These are phyloP conservation scores for Mastacembelus armatus DNA, from an alignment of 2,797 vertebrate genomes.

Conservation along the genomic window DNA sequence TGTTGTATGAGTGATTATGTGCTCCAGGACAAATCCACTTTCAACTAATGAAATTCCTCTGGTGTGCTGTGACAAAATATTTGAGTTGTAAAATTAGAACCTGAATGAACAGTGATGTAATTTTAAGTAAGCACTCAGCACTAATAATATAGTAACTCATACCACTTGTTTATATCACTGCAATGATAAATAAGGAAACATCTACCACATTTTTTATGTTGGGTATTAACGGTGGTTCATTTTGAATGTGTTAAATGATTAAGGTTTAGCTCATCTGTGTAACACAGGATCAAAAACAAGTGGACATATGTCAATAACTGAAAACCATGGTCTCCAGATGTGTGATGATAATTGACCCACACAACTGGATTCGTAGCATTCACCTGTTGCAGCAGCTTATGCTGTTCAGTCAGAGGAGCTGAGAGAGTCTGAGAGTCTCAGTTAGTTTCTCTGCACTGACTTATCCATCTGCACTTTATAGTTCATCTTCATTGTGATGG, in stretches of 20 bases:
- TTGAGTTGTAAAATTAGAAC: conserved; percentile 11
- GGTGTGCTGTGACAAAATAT: conserved; percentile 2
- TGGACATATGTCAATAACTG: conserved; percentile 11
- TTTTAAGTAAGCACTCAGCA: conserved; percentile 4
- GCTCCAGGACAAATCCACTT: conserved; percentile 5
- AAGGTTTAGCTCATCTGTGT: conserved; percentile 25
- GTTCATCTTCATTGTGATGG: conserved; percentile 13
- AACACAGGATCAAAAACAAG: conserved; percentile 15
- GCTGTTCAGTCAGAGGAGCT: conserved; percentile 5
- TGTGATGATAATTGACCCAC: conserved; percentile 34
- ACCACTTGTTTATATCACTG: conserved; percentile 6
- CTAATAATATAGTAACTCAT: neutral
- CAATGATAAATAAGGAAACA: conserved; percentile 9
- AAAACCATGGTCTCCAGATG: conserved; percentile 25
- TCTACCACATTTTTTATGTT: conserved; percentile 13
- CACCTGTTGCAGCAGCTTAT: conserved; percentile 14
- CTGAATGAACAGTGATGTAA: conserved; percentile 7
- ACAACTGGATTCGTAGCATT: conserved; percentile 19
- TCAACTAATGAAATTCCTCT: conserved; percentile 1
- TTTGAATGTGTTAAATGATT: conserved; percentile 15
- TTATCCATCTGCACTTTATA: conserved; percentile 8
- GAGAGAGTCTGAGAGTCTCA: neutral
- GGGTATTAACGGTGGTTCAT: conserved; percentile 28
- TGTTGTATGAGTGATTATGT: conserved; percentile 17
- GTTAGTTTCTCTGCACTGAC: neutral